Evolutionary conservation across 2,113 vertebrate species (phyloP).

Genomic region (Pelmatolapia mariae): DNA sequence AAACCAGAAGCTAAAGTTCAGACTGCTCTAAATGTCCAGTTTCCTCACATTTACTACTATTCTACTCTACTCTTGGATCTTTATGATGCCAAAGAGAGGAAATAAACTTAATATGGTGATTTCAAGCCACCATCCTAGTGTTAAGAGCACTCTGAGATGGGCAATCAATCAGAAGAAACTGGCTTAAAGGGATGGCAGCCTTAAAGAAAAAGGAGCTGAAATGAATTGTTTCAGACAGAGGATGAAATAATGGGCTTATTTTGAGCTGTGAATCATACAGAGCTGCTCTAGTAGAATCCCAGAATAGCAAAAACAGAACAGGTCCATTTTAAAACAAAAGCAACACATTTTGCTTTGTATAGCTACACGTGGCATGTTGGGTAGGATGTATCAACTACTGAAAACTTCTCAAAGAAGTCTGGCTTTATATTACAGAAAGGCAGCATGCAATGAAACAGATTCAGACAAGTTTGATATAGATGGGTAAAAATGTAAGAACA

Average conservation of each 20-base stretch:
- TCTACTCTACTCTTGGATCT: not conserved
- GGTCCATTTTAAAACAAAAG: not conserved
- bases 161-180: not conserved
- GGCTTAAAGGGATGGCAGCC: not conserved
- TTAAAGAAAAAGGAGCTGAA: not conserved
- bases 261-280: not conserved
- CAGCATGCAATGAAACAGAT: not conserved
- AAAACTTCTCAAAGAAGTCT: not conserved
- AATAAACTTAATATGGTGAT: not conserved
- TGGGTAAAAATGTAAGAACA: not conserved
- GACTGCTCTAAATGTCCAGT: not conserved
- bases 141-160: not conserved
- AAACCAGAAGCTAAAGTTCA: not conserved
- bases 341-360: not conserved
- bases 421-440: not conserved
- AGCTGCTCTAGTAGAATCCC: not conserved
- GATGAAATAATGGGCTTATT: not conserved
- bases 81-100: not conserved
- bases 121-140: not conserved
- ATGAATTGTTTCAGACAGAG: not conserved
- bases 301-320: not conserved
- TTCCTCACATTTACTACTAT: not conserved
- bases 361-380: rapidly evolving
- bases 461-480: rapidly evolving
- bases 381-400: rapidly evolving